Conservation (phyloP, 2,113 vertebrate species). For the Psilopogon haemacephalus region DNA sequence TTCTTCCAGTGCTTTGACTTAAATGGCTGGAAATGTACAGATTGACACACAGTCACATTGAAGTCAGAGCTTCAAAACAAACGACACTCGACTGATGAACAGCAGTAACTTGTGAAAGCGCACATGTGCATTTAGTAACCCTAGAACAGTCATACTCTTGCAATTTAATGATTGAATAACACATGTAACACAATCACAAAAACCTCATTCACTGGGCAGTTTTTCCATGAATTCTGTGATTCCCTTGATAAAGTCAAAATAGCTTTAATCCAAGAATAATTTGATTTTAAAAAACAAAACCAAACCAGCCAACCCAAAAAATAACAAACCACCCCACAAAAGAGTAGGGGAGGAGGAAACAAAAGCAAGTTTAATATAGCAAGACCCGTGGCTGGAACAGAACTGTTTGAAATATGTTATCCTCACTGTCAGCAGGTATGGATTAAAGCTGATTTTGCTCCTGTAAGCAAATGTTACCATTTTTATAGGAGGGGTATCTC, state of each 20-base stretch:
- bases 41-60: not conserved
- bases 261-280: conserved; percentile 11
- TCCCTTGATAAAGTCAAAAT: conserved; percentile 46
- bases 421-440: conserved; percentile 43
- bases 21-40: not conserved
- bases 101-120: not conserved
- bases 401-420: conserved; percentile 26
- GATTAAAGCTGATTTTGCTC: conserved; percentile 32
- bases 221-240: not conserved
- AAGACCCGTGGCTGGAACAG: not conserved
- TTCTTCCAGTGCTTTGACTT: not conserved
- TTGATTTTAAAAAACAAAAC: not conserved
- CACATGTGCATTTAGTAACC: not conserved
- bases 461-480: not conserved
- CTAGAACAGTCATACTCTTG: not conserved
- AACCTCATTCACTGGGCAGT: not conserved
- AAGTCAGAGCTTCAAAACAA: not conserved
- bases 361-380: not conserved
- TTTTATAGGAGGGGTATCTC: not conserved
- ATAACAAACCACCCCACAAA: not conserved
- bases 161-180: conserved; percentile 9
- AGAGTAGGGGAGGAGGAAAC: not conserved
- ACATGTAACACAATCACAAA: not conserved
- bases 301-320: no score
- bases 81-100: not conserved